Conservation (phyloP, 2,888 invertebrate genomes). For the Nephrocerus scutellatus region DNA sequence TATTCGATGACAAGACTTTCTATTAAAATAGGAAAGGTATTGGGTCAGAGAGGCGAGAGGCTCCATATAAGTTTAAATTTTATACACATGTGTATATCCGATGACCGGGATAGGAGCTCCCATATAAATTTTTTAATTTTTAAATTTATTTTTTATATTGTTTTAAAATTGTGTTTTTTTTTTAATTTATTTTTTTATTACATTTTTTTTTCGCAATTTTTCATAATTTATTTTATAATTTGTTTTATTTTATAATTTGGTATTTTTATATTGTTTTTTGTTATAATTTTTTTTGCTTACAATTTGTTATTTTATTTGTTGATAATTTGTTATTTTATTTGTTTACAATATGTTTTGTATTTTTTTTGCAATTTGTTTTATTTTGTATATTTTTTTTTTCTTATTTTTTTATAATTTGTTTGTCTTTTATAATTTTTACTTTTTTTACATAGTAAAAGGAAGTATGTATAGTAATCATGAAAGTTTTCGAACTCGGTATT, state of each 20-base stretch:
- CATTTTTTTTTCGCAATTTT: neutral
- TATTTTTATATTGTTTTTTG: conserved; percentile 1
- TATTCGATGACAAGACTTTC: too few species aligned
- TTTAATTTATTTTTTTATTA: neutral
- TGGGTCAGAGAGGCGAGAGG: too few species aligned
- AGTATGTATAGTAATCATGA: too few species aligned
- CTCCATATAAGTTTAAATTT: too few species aligned
- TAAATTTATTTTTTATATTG: too few species aligned
- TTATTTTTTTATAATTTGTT: conserved; percentile 1
- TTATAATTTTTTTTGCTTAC: neutral
- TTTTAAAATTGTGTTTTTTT: neutral
- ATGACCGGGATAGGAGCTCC: too few species aligned
- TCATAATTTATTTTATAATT: neutral
- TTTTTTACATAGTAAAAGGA: conserved; percentile 8
- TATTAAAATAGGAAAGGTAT: too few species aligned
- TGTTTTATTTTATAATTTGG: conserved; percentile 1
- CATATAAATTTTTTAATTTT: too few species aligned
- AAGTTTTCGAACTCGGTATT: too few species aligned
- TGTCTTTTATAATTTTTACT: conserved; percentile 11
- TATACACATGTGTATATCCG: too few species aligned
- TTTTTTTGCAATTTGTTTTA: conserved; percentile 4
- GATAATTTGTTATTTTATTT: neutral
- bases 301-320: neutral
- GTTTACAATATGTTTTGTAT: neutral
- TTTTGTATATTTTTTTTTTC: neutral